Percentiles rank a stretch among this genome's conserved stretches.
phyloP scores from a whole-genome alignment of 1,140 invertebrate genomes.

The Drosophila setifemur region DNA sequence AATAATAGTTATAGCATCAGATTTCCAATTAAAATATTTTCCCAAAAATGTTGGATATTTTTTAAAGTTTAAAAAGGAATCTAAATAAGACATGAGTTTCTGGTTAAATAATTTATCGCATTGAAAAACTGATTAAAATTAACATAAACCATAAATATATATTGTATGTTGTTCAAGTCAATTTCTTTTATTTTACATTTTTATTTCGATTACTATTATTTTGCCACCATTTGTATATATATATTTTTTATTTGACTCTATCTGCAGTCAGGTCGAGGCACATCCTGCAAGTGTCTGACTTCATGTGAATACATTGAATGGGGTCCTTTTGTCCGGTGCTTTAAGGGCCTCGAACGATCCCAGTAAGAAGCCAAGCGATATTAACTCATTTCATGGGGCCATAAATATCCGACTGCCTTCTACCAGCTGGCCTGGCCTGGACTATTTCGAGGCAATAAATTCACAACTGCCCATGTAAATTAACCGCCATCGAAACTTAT shows the following conservation, averaged over 20 bases:
- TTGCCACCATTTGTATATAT: background rate
- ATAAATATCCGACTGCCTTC: slow-evolving; percentile 31
- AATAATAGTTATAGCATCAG: too few species aligned
- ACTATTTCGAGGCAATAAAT: slow-evolving; percentile 42
- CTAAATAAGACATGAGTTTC: too few species aligned
- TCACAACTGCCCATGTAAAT: slow-evolving; percentile 40
- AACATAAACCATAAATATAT: too few species aligned
- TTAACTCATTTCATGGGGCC: slow-evolving; percentile 42
- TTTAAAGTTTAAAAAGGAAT: too few species aligned
- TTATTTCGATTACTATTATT: background rate
- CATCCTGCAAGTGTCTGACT: slow-evolving; percentile 24
- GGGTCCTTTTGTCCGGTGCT: background rate
- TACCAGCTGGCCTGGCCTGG: slow-evolving; percentile 36
- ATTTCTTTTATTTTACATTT: too few species aligned
- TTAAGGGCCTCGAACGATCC: background rate
- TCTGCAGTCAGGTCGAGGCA: slow-evolving; percentile 42
- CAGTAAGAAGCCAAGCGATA: slow-evolving; percentile 31
- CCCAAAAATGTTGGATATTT: too few species aligned
- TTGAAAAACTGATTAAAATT: too few species aligned
- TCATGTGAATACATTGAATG: slow-evolving; percentile 14
- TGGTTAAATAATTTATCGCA: too few species aligned
- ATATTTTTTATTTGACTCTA: slow-evolving; percentile 14
- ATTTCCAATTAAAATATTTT: too few species aligned
- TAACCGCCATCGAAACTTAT: slow-evolving; percentile 49
- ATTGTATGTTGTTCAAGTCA: too few species aligned